A percentile compares a stretch with the other conserved stretches of the same genome.
Evolutionary conservation across 2,797 vertebrate genomes (phyloP).

Genomic region (Anguilla obscura): DNA sequence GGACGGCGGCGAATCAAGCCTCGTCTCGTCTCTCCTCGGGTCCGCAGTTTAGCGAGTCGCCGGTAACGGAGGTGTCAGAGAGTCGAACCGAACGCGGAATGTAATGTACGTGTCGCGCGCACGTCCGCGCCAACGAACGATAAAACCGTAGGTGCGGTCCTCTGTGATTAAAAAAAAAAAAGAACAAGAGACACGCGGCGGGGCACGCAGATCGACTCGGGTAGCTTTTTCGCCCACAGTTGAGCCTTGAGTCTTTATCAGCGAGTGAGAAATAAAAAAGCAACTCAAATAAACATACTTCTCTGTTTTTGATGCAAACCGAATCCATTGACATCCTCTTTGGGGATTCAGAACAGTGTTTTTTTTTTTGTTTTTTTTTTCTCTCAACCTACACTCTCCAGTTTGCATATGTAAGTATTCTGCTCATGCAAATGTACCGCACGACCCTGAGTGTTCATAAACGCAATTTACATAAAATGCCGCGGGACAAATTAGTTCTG

Average conservation of each 20-base stretch:
- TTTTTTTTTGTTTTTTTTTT: background rate
- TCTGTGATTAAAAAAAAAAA: slow-evolving; percentile 17
- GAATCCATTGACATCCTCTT: background rate
- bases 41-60: background rate
- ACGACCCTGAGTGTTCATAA: slow-evolving; percentile 5
- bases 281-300: background rate
- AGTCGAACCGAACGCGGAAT: background rate
- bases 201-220: background rate
- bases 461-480: slow-evolving; percentile 14
- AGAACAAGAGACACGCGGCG: background rate
- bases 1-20: background rate
- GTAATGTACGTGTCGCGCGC: background rate
- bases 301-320: slow-evolving; percentile 1
- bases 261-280: background rate
- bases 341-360: background rate
- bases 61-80: background rate
- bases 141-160: background rate
- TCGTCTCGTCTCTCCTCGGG: background rate
- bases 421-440: background rate
- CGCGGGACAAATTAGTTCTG: background rate
- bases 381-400: background rate
- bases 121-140: slow-evolving; percentile 15
- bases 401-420: background rate
- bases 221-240: background rate
- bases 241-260: background rate